Evolutionary conservation across 2,113 vertebrate species (phyloP).

Genomic region (Bolborhynchus lineola): DNA sequence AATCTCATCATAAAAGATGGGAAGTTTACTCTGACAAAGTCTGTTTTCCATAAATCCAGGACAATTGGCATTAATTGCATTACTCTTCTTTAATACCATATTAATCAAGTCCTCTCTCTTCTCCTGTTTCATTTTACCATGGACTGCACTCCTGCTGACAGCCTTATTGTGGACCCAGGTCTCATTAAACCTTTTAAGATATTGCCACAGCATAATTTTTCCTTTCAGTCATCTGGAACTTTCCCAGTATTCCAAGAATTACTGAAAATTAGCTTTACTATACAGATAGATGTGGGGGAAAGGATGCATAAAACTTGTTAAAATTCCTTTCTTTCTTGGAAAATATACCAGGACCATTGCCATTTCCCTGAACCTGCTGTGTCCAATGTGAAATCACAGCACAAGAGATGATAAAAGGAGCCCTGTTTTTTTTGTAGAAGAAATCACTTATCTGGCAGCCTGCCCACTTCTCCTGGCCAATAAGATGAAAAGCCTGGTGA

Average conservation of each 20-base stretch:
- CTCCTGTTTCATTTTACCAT: not conserved
- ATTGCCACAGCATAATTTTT: not conserved
- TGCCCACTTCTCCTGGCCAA: not conserved
- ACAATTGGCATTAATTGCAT: conserved; percentile 31
- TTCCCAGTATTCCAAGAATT: conserved; percentile 21
- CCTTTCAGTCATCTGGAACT: conserved; percentile 14
- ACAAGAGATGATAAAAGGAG: not conserved
- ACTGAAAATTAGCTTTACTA: not conserved
- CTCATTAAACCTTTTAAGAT: conserved; percentile 27
- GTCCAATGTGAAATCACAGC: not conserved
- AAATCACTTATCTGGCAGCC: not conserved
- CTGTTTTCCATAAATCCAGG: conserved; percentile 25
- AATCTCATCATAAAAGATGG: conserved; percentile 23
- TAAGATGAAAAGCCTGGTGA: not conserved
- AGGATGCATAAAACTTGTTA: not conserved
- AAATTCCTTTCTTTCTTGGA: not conserved
- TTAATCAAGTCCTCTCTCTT: conserved; percentile 34
- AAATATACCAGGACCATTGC: not conserved
- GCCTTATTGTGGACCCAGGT: not conserved
- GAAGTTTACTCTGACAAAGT: conserved; percentile 13
- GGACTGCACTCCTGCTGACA: not conserved
- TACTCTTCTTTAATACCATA: conserved; percentile 1
- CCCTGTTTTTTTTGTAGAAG: not conserved
- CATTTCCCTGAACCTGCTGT: not conserved
- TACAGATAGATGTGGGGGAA: not conserved